Evolutionary conservation across 1,140 invertebrate species (phyloP).

Genomic region (Rhopalosiphum padi): DNA sequence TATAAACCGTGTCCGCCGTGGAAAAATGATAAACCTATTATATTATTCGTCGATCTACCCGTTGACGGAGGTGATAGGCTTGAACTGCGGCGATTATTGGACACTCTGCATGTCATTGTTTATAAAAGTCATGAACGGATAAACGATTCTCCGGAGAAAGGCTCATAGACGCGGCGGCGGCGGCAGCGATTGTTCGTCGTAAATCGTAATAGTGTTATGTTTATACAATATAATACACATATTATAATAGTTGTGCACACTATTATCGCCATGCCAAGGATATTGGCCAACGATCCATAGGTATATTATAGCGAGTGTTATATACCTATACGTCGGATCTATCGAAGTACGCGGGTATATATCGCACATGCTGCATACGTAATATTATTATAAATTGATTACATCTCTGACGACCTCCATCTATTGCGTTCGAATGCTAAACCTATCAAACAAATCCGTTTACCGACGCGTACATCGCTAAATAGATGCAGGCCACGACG

Average conservation of each 20-base stretch:
- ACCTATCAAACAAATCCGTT: background rate
- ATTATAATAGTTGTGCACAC: background rate
- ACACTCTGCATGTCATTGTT: background rate
- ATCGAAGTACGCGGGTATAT: background rate
- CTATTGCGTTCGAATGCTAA: background rate
- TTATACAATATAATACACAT: background rate
- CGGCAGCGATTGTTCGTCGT: background rate
- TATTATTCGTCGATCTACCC: no score
- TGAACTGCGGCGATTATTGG: background rate
- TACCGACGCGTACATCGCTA: background rate
- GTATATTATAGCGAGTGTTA: background rate
- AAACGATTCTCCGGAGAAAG: background rate
- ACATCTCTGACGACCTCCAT: constrained; percentile 35
- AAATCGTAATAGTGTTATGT: background rate
- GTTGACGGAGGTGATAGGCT: no score
- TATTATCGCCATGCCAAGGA: constrained; percentile 11
- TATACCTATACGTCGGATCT: background rate
- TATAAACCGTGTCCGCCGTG: background rate
- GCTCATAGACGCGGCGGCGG: background rate
- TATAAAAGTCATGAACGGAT: background rate
- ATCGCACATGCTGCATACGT: background rate
- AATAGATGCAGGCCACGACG: background rate
- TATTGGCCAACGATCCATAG: background rate
- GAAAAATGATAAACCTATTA: no score
- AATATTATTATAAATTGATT: constrained; percentile 42